A percentile compares a stretch with the other conserved stretches of the same genome.
Evolutionary conservation across 92 coral and sea anemone genomes (phyloP).

Genomic region (Epizoanthus fatuus): DNA sequence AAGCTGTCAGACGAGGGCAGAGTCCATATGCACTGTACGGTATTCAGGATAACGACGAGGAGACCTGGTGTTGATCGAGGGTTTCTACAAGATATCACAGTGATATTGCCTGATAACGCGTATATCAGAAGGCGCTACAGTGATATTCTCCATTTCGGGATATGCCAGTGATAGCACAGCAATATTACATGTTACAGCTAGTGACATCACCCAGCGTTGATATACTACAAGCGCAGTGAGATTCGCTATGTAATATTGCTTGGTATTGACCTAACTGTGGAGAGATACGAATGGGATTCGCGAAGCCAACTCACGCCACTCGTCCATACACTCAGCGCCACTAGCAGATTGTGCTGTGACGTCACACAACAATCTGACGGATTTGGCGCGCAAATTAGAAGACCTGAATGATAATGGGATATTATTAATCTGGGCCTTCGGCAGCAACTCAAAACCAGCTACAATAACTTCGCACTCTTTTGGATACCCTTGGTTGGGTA

Average conservation of each 20-base stretch:
- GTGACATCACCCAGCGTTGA: not conserved
- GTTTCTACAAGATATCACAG: not conserved
- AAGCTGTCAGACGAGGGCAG: slow-evolving; percentile 91
- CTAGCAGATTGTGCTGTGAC: no score
- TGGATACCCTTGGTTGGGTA: no score
- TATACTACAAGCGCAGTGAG: slow-evolving; percentile 6
- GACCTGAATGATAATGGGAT: no score
- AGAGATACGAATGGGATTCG: not conserved
- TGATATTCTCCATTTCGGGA: slow-evolving; percentile 3
- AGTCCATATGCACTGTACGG: slow-evolving; percentile 97
- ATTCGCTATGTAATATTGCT: not conserved
- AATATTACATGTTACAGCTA: not conserved
- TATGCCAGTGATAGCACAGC: not conserved
- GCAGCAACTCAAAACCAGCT: no score
- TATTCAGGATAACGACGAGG: slow-evolving; percentile 95
- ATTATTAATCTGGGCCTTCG: no score
- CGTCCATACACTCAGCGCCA: no score
- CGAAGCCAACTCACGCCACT: not conserved
- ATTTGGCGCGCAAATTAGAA: no score
- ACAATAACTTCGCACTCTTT: no score
- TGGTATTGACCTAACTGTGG: not conserved
- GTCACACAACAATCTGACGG: no score
- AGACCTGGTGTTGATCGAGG: slow-evolving; percentile 92
- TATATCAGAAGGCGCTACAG: not conserved
- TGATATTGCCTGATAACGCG: not conserved